These are phyloP conservation scores for Forficula auricularia DNA, from an alignment of 1,140 invertebrate genomes.

Conservation along the genomic window DNA sequence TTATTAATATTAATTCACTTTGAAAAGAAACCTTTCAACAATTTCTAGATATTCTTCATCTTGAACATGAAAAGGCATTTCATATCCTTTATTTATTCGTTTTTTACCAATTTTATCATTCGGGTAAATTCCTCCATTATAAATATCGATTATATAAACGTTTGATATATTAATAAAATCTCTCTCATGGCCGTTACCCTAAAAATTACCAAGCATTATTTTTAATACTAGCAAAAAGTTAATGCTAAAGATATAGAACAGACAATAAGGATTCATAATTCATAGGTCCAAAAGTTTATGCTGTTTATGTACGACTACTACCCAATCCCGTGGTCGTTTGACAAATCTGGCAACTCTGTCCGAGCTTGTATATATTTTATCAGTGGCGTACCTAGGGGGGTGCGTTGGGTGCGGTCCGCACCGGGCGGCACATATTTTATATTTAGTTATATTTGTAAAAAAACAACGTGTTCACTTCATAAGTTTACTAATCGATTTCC, in stretches of 20 bases:
- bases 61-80: conserved; percentile 41
- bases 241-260: conserved; percentile 6
- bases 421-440: no score
- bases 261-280: not conserved
- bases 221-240: not conserved
- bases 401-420: no score
- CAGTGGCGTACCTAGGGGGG: no score
- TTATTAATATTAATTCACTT: conserved; percentile 6
- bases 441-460: no score
- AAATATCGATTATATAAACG: conserved; percentile 76
- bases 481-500: no score
- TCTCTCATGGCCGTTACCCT: conserved; percentile 73
- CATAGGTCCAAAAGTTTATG: not conserved
- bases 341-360: no score
- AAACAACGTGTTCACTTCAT: no score
- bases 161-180: conserved; percentile 54
- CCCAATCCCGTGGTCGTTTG: no score
- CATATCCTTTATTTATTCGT: conserved; percentile 53
- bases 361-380: no score
- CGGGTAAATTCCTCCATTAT: conserved; percentile 68
- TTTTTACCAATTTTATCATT: conserved; percentile 53
- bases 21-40: conserved; percentile 46
- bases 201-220: conserved; percentile 1
- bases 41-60: conserved; percentile 53
- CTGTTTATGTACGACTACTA: no score